Conservation (phyloP, 2,113 vertebrate genomes). For the Pontoporia blainvillei region DNA sequence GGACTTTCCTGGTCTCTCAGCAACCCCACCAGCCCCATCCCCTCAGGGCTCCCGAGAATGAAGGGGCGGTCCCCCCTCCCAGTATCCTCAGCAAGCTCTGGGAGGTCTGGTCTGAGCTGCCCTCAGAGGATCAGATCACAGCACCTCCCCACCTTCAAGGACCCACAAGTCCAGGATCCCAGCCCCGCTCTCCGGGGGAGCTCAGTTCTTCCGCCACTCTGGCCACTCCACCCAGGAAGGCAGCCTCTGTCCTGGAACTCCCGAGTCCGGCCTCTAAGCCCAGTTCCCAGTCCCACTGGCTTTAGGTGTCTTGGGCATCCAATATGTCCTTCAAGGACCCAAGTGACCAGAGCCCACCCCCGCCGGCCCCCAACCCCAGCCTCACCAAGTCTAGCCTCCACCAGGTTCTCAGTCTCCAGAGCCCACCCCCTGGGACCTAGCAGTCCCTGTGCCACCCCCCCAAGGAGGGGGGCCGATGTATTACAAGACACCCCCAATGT, state of each 20-base stretch:
- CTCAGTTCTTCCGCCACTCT: background rate
- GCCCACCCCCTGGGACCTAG: background rate
- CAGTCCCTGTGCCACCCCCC: background rate
- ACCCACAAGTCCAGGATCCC: background rate
- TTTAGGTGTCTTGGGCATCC: background rate
- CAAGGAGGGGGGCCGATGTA: constrained; percentile 20
- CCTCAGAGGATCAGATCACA: background rate
- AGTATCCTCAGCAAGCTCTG: background rate
- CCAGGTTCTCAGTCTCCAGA: background rate
- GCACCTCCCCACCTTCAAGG: background rate
- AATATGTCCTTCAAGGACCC: background rate
- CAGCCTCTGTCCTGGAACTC: background rate
- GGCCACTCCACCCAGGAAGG: background rate
- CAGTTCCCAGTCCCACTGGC: background rate
- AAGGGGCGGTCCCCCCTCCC: background rate
- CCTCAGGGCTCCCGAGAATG: background rate
- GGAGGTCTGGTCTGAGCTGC: background rate
- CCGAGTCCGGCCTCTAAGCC: background rate
- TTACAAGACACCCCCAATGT: constrained; percentile 39
- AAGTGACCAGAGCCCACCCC: background rate
- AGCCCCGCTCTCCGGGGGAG: background rate
- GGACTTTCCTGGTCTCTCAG: background rate
- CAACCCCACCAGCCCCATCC: rapidly evolving
- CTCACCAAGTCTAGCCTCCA: background rate
- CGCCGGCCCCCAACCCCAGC: background rate